A percentile compares a stretch with the other conserved stretches of the same genome.
These are phyloP conservation scores for Montipora sp. DNA, from an alignment of 64 coral and sea anemone species.

Conservation along the genomic window DNA sequence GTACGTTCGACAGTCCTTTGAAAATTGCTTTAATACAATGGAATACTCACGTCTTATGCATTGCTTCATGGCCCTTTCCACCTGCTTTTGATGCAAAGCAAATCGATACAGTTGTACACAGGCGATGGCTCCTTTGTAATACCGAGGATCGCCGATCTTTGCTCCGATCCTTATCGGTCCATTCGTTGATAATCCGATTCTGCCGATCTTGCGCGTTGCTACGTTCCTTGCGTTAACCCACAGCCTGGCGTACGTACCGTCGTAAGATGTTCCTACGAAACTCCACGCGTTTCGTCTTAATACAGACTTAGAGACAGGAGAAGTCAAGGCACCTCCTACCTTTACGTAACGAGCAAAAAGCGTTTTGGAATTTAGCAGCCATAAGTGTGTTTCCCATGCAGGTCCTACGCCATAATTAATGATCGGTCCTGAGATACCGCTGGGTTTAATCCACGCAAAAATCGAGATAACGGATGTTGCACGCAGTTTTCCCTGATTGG, in stretches of 20 bases:
- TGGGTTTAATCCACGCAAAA: constrained; percentile 64
- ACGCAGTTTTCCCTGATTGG: constrained; percentile 78
- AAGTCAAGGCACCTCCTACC: background rate
- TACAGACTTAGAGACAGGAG: constrained; percentile 12
- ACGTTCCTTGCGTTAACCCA: constrained; percentile 67
- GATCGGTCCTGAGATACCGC: background rate
- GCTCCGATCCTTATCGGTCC: constrained; percentile 63
- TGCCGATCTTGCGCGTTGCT: constrained; percentile 66
- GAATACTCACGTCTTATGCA: constrained; percentile 54
- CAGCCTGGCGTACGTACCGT: constrained; percentile 71
- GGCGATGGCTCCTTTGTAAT: constrained; percentile 76
- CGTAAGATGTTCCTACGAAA: constrained; percentile 76
- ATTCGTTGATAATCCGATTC: constrained; percentile 61
- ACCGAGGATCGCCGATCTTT: constrained; percentile 54
- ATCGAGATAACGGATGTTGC: constrained; percentile 70
- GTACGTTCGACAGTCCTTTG: too few species aligned
- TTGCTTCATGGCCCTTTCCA: constrained; percentile 53
- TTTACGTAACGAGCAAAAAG: constrained; percentile 65
- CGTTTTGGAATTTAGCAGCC: constrained; percentile 31
- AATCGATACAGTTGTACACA: constrained; percentile 74
- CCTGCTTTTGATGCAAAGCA: constrained; percentile 46
- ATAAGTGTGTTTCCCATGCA: constrained; percentile 55
- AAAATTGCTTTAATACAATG: background rate
- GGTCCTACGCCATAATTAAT: constrained; percentile 32
- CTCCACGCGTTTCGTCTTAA: constrained; percentile 64